phyloP scores from a whole-genome alignment of 2,888 invertebrate genomes.

The Stratiomys singularior region DNA sequence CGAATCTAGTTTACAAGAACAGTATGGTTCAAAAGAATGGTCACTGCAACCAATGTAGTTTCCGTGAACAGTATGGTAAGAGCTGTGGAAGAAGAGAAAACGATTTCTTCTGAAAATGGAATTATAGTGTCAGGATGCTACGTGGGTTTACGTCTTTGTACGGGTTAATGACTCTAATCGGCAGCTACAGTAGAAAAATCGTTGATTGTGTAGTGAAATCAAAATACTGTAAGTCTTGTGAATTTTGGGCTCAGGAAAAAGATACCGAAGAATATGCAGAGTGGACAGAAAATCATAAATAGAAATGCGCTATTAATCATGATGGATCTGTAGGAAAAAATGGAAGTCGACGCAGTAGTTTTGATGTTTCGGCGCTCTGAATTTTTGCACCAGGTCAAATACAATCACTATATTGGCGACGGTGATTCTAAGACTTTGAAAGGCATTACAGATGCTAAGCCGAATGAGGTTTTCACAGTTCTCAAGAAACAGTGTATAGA shows the following conservation, averaged over 20 bases:
- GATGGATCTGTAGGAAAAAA: neutral
- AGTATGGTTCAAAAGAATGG: neutral
- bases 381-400: neutral
- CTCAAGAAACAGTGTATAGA: slow-evolving; percentile 42
- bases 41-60: neutral
- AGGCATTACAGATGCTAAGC: slow-evolving; percentile 42
- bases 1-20: neutral
- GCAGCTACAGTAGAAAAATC: neutral
- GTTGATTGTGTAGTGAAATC: neutral
- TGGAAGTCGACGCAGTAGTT: neutral
- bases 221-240: neutral
- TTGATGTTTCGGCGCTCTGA: neutral
- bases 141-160: neutral
- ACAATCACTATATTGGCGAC: neutral
- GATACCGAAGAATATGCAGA: neutral
- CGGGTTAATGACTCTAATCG: neutral
- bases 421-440: too few relatives aligned
- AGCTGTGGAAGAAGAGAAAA: neutral
- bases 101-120: neutral
- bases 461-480: slow-evolving; percentile 37
- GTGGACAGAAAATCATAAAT: neutral
- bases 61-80: neutral
- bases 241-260: neutral
- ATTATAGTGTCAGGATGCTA: neutral
- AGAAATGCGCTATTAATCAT: neutral